phyloP scores from a whole-genome alignment of 2,888 invertebrate genomes.

The Meteorus cinctellus region DNA sequence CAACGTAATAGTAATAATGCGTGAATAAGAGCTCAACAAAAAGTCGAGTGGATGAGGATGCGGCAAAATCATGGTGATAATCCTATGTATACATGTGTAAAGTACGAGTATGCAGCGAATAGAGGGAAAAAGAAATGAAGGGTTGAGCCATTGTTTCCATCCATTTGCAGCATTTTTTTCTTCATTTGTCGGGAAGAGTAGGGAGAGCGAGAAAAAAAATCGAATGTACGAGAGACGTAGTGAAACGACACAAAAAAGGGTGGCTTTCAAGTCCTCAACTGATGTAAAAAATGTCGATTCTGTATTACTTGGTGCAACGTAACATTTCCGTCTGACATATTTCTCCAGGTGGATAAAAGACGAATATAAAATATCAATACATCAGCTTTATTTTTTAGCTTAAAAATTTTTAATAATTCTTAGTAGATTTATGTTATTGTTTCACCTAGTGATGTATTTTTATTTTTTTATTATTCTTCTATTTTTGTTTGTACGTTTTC shows the following conservation, averaged over 20 bases:
- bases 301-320: constrained; percentile 5
- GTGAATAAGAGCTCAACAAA: constrained; percentile 3
- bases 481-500: neutral
- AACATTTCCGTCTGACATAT: constrained; percentile 21
- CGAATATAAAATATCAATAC: neutral
- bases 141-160: constrained; percentile 31
- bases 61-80: neutral
- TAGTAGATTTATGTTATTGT: too few relatives aligned
- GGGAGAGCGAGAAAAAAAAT: neutral
- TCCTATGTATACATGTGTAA: constrained; percentile 1
- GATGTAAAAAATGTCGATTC: constrained; percentile 30
- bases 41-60: constrained; percentile 14
- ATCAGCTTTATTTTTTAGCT: too few relatives aligned
- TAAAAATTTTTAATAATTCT: too few relatives aligned
- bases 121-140: neutral
- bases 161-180: constrained; percentile 35
- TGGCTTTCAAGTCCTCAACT: constrained; percentile 38
- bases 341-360: neutral
- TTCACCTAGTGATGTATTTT: too few relatives aligned
- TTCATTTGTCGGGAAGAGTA: neutral
- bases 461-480: neutral
- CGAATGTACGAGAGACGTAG: neutral
- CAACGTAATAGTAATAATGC: neutral
- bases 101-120: neutral
- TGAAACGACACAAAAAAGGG: neutral